Percentiles rank a stretch among this genome's conserved stretches.
phyloP scores from a whole-genome alignment of 2,888 invertebrate species.

The Ophraella communa region DNA sequence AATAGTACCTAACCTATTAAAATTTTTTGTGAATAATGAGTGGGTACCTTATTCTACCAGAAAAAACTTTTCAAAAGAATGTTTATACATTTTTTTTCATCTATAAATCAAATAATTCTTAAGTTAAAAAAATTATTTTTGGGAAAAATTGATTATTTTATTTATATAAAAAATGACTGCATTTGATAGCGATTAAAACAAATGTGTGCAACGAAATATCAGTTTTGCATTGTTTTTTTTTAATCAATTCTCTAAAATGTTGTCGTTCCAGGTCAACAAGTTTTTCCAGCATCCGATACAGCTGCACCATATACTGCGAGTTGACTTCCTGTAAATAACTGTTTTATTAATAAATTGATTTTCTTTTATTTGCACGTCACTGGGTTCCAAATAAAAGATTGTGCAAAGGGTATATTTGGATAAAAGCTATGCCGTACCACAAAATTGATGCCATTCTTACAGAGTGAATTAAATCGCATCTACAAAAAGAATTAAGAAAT shows the following conservation, averaged over 20 bases:
- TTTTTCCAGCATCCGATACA: neutral
- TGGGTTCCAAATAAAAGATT: neutral
- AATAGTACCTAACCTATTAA: too few relatives aligned
- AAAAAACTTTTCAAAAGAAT: neutral
- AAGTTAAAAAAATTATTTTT: too few relatives aligned
- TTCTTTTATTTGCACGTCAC: slow-evolving; percentile 1
- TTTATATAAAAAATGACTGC: neutral
- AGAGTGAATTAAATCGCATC: neutral
- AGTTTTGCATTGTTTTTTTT: neutral
- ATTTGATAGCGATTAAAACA: neutral
- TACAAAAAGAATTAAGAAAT: neutral
- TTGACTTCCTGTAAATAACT: slow-evolving; percentile 5
- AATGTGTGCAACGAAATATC: neutral
- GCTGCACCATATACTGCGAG: neutral
- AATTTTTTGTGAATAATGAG: too few relatives aligned
- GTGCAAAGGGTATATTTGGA: neutral
- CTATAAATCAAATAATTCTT: too few relatives aligned
- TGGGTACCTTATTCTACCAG: too few relatives aligned
- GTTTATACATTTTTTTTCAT: too few relatives aligned
- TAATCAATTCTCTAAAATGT: neutral
- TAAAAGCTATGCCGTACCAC: neutral
- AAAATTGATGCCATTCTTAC: neutral
- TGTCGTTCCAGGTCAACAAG: neutral
- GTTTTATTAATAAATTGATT: slow-evolving; percentile 7
- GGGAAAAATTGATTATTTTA: neutral